Conservation (phyloP, 2,888 invertebrate genomes). For the Amiota mariae region DNA sequence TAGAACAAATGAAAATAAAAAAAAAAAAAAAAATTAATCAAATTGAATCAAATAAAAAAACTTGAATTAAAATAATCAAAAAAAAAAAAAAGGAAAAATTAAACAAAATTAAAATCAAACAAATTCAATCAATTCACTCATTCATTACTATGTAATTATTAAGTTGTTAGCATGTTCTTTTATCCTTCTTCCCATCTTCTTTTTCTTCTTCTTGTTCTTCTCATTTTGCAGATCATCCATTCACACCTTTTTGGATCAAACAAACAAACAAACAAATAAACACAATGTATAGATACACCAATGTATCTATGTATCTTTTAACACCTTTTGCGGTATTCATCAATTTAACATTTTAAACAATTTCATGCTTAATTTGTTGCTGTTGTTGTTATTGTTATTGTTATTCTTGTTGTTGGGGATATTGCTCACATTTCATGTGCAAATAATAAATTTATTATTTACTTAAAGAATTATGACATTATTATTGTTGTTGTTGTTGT, state of each 20-base stretch:
- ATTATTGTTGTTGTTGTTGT: constrained; percentile 28
- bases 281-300: no score
- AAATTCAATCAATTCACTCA: not conserved
- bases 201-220: no score
- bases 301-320: constrained; percentile 1
- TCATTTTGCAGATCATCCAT: constrained; percentile 32
- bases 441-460: constrained; percentile 43
- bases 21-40: constrained; percentile 27
- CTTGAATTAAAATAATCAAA: constrained; percentile 16
- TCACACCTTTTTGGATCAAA: constrained; percentile 52
- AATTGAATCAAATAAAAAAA: constrained; percentile 36
- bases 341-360: constrained; percentile 50
- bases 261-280: no score
- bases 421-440: constrained; percentile 29
- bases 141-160: constrained; percentile 30
- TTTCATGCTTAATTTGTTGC: constrained; percentile 55
- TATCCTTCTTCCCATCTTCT: not conserved
- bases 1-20: constrained; percentile 26
- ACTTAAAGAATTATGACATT: constrained; percentile 60
- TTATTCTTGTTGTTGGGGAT: constrained; percentile 1
- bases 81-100: constrained; percentile 17
- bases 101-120: not conserved
- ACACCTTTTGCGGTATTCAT: not conserved
- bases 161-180: constrained; percentile 35
- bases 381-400: not conserved